Conservation (phyloP, 2,888 invertebrate species). For the Tupiocoris notatus region DNA sequence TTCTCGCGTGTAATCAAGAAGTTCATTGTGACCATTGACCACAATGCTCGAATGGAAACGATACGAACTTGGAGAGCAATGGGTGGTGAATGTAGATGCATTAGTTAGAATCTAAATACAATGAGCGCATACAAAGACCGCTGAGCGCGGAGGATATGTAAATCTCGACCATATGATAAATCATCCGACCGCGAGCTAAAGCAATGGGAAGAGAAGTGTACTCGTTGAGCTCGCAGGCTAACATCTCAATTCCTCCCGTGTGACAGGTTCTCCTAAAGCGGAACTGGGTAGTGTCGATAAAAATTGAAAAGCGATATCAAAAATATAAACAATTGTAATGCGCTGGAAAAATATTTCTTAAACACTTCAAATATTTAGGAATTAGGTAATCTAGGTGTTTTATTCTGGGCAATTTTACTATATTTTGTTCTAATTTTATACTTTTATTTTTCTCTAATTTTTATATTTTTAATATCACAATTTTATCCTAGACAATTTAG, state of each 20-base stretch:
- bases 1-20: conserved; percentile 37
- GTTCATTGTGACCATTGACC: conserved; percentile 43
- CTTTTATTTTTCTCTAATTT: no score
- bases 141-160: conserved; percentile 42
- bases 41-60: conserved; percentile 30
- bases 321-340: no score
- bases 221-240: background rate
- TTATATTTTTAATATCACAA: no score
- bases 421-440: no score
- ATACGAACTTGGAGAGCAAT: conserved; percentile 1
- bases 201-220: background rate
- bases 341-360: no score
- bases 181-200: conserved; percentile 15
- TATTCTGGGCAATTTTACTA: no score
- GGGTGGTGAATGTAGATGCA: conserved; percentile 21
- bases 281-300: no score
- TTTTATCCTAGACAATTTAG: no score
- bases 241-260: conserved; percentile 38
- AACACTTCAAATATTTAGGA: no score
- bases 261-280: background rate
- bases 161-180: conserved; percentile 39
- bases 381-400: no score
- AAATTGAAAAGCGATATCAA: no score
- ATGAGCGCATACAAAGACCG: conserved; percentile 36
- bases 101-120: conserved; percentile 44